These are phyloP conservation scores for Orthosia incerta DNA, from an alignment of 2,888 invertebrate species.

Conservation along the genomic window DNA sequence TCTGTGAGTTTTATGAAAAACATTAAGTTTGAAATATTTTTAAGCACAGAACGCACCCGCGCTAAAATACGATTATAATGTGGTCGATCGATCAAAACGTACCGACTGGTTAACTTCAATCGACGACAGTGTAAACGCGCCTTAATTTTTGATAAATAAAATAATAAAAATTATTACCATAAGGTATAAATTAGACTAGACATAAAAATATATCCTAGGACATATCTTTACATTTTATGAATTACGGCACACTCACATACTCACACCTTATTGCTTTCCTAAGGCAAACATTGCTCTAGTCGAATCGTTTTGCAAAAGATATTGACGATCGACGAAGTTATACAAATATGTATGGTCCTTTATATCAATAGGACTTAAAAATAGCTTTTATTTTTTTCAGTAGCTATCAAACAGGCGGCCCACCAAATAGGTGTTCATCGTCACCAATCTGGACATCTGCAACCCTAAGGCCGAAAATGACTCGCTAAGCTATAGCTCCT, in stretches of 20 bases:
- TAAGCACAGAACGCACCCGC: not conserved
- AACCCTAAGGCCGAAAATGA: not conserved
- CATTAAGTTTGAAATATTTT: too few species aligned
- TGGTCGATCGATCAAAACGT: not conserved
- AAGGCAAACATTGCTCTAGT: conserved; percentile 23
- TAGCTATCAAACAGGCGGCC: too few species aligned
- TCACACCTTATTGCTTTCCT: conserved; percentile 35
- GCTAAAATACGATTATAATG: not conserved
- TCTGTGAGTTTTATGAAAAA: not conserved
- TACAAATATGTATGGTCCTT: not conserved
- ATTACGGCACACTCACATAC: not conserved
- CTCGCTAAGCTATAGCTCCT: too few species aligned
- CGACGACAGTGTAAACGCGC: not conserved
- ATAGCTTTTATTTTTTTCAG: too few species aligned
- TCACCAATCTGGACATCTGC: not conserved
- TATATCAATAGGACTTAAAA: not conserved
- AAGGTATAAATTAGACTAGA: conserved; percentile 60
- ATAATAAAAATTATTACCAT: not conserved
- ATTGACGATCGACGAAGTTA: not conserved
- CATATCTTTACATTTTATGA: conserved; percentile 44
- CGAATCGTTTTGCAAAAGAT: not conserved
- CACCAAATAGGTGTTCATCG: not conserved
- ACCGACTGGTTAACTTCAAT: not conserved
- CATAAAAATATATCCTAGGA: conserved; percentile 17
- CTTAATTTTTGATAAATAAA: not conserved